Evolutionary conservation across 2,113 vertebrate genomes (phyloP).

Genomic region (Manacus vitellinus): DNA sequence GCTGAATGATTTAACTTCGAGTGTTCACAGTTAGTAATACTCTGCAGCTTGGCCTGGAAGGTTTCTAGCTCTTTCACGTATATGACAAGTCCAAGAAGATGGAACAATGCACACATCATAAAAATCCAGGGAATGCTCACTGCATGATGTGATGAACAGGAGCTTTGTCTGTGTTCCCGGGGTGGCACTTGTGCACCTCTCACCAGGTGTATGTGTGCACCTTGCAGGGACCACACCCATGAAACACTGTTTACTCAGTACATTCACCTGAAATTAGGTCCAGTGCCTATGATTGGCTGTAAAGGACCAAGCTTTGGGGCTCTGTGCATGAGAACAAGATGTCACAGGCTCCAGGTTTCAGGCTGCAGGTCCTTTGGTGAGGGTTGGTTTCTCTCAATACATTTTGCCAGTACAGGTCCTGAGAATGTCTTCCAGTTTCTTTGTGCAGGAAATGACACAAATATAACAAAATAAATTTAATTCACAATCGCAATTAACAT

Average conservation of each 20-base stretch:
- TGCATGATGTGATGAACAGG: not conserved
- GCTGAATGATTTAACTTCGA: not conserved
- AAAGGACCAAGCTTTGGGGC: not conserved
- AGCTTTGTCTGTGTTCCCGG: not conserved
- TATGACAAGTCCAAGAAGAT: not conserved
- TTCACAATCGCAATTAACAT: not conserved
- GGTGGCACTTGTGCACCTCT: not conserved
- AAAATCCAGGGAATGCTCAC: not conserved
- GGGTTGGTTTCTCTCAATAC: not conserved
- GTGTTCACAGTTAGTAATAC: not conserved
- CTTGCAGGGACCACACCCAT: not conserved
- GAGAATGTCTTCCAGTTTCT: not conserved
- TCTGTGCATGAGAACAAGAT: not conserved
- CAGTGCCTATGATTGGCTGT: not conserved
- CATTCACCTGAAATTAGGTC: not conserved
- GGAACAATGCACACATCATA: not conserved
- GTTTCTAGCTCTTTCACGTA: not conserved
- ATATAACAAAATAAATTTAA: not conserved
- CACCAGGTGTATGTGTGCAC: accelerated
- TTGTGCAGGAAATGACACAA: not conserved
- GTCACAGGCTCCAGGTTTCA: not conserved
- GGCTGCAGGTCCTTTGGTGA: not conserved
- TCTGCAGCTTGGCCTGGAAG: not conserved
- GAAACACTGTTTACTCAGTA: accelerated
- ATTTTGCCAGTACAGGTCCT: not conserved